Base-by-base conservation (phyloP, 2,797 vertebrate genomes). In the Neostethus bicornis region DNA sequence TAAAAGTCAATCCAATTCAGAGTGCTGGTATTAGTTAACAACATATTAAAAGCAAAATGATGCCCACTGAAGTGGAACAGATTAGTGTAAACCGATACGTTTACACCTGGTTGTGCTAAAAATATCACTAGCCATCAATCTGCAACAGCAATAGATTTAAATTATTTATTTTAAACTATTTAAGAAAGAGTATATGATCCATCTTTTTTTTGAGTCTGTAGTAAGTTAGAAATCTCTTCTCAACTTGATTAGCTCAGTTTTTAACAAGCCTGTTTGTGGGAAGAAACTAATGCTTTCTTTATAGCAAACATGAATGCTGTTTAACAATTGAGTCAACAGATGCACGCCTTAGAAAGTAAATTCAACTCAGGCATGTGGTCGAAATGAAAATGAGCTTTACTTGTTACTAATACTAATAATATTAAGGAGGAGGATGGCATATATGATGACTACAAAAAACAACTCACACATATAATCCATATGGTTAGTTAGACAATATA, bases 271-370 rank as follows among this genome's bases (percentile, higher is more conserved):
- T 32, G 62, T 53, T 39, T 41, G 58, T 44, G 46, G 24, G 14
- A 4, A 14, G 19, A 48, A 35, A 67, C 45, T 46, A 41, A 70
- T 45, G 51, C 9, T 19, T 51, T 59, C 44, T 47, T 35, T 45
- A 17, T 29, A 24, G 44, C 43, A 66, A 63, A 66, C 41, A 58
- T 29, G 21, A 59, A 54, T 32, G 42, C 35, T 74, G 26, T 77
- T 81, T 79, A 68, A 78, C 62, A 69, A 39, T 83, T 69, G 56
- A 78, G 32, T 48, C 42, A 70, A 71, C 12, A 31, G 37, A 31
- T 16, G 57, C 61, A 43, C 52, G 84, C 74, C 58, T 70, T 60
- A 68, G 45, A 17, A 39, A 24, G 45, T 34, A 34, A 70, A 75
- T 52, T 79, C 61, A 65, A 24, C 17, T 31, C 35, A 23, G 19